phyloP scores from a whole-genome alignment of 2,888 invertebrate species.

The Agrotis puta region DNA sequence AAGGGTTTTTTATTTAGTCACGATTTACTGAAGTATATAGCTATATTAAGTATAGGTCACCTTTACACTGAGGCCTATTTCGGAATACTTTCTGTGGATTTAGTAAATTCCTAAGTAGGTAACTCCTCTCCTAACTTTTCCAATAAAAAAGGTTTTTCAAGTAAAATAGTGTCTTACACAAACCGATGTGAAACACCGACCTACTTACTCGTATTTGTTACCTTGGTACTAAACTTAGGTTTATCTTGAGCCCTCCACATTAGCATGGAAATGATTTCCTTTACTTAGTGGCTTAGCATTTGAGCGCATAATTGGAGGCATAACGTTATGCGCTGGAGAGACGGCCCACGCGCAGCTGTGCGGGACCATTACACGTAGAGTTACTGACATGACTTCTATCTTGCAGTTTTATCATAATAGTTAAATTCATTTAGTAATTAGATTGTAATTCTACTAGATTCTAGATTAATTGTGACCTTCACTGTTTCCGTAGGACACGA shows the following conservation, averaged over 20 bases:
- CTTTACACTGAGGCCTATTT: too few relatives aligned
- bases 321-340: constrained; percentile 44
- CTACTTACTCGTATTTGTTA: background rate
- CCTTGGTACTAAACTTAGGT: background rate
- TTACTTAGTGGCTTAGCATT: constrained; percentile 29
- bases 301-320: constrained; percentile 50
- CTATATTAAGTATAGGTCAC: background rate
- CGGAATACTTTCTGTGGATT: too few relatives aligned
- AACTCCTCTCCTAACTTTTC: too few relatives aligned
- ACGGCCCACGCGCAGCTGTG: constrained; percentile 46
- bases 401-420: constrained; percentile 15
- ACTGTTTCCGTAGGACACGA: too few relatives aligned
- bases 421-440: constrained; percentile 8
- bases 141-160: too few relatives aligned
- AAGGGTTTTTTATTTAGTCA: background rate
- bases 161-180: too few relatives aligned
- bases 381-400: constrained; percentile 14
- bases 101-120: too few relatives aligned
- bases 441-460: background rate
- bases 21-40: too few relatives aligned
- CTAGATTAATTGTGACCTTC: too few relatives aligned
- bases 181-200: background rate
- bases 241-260: constrained; percentile 21
- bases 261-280: constrained; percentile 43
- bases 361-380: constrained; percentile 21